Percentiles rank a stretch among this genome's conserved stretches.
Evolutionary conservation across 2,888 invertebrate species (phyloP).

Genomic region (Tachina grossa): DNA sequence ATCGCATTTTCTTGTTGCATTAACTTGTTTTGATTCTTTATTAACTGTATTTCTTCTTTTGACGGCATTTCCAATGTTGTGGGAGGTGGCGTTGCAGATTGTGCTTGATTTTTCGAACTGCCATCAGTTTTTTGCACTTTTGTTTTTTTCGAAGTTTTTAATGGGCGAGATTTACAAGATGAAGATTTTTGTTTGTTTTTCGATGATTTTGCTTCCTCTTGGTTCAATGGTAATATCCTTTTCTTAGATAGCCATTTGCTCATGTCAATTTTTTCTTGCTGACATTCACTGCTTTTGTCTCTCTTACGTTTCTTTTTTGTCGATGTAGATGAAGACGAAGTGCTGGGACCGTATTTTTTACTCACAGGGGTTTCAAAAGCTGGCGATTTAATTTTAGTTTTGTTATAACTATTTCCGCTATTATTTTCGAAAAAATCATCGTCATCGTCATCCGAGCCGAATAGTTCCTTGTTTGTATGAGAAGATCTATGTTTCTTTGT

Average conservation of each 20-base stretch:
- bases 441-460: slow-evolving; percentile 63
- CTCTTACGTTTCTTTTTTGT: slow-evolving; percentile 63
- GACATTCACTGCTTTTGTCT: slow-evolving; percentile 52
- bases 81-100: slow-evolving; percentile 8
- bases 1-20: slow-evolving; percentile 63
- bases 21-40: slow-evolving; percentile 54
- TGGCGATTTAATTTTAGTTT: slow-evolving; percentile 22
- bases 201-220: neutral
- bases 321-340: slow-evolving; percentile 46
- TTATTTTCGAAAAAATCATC: slow-evolving; percentile 27
- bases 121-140: slow-evolving; percentile 10
- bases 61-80: slow-evolving; percentile 57
- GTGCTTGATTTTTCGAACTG: neutral
- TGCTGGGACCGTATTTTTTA: slow-evolving; percentile 21
- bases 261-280: slow-evolving; percentile 59
- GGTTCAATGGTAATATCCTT: neutral
- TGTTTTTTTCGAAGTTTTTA: slow-evolving; percentile 21
- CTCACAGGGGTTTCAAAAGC: slow-evolving; percentile 37
- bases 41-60: slow-evolving; percentile 60
- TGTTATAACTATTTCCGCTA: slow-evolving; percentile 3
- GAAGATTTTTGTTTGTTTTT: slow-evolving; percentile 19
- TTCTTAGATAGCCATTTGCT: slow-evolving; percentile 67
- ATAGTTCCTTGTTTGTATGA: slow-evolving; percentile 53
- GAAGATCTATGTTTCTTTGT: slow-evolving; percentile 16
- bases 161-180: slow-evolving; percentile 6